A percentile compares a stretch with the other conserved stretches of the same genome.
Evolutionary conservation across 2,888 invertebrate genomes (phyloP).

Genomic region (Nomada goodeniana): DNA sequence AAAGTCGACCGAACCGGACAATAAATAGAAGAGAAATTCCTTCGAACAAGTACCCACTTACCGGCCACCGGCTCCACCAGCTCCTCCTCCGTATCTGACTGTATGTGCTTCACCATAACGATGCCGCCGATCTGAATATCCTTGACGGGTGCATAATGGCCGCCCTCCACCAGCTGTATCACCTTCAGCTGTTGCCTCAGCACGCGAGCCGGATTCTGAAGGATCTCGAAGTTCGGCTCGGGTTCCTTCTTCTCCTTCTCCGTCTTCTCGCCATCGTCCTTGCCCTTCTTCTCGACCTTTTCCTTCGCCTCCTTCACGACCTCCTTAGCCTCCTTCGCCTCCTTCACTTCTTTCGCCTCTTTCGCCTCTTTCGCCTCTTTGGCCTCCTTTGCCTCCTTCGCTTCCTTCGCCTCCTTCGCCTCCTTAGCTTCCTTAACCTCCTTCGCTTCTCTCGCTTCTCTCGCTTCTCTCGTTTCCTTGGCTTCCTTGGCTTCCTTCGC

Average conservation of each 20-base stretch:
- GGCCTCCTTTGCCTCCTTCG: slow-evolving; percentile 84
- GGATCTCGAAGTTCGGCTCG: slow-evolving; percentile 95
- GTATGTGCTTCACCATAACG: slow-evolving; percentile 95
- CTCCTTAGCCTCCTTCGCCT: slow-evolving; percentile 84
- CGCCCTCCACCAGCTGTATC: slow-evolving; percentile 92
- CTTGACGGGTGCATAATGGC: slow-evolving; percentile 94
- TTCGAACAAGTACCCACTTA: slow-evolving; percentile 71
- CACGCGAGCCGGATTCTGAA: slow-evolving; percentile 97
- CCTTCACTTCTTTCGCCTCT: slow-evolving; percentile 75
- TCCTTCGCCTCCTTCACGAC: slow-evolving; percentile 83
- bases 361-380: slow-evolving; percentile 84
- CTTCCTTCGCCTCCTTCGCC: slow-evolving; percentile 76
- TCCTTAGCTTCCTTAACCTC: slow-evolving; percentile 82
- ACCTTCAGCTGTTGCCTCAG: slow-evolving; percentile 95
- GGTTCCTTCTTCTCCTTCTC: slow-evolving; percentile 89
- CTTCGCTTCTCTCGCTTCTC: slow-evolving; percentile 85
- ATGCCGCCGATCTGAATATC: slow-evolving; percentile 98
- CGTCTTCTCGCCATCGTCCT: slow-evolving; percentile 85
- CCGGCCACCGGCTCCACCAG: slow-evolving; percentile 96
- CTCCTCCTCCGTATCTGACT: slow-evolving; percentile 91
- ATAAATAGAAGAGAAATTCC: background rate
- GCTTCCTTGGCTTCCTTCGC: too few species aligned
- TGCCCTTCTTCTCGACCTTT: slow-evolving; percentile 81
- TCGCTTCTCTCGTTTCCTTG: slow-evolving; percentile 82
- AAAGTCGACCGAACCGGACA: background rate